These are phyloP conservation scores for Cheilosia variabilis DNA, from an alignment of 2,888 invertebrate species.

Conservation along the genomic window DNA sequence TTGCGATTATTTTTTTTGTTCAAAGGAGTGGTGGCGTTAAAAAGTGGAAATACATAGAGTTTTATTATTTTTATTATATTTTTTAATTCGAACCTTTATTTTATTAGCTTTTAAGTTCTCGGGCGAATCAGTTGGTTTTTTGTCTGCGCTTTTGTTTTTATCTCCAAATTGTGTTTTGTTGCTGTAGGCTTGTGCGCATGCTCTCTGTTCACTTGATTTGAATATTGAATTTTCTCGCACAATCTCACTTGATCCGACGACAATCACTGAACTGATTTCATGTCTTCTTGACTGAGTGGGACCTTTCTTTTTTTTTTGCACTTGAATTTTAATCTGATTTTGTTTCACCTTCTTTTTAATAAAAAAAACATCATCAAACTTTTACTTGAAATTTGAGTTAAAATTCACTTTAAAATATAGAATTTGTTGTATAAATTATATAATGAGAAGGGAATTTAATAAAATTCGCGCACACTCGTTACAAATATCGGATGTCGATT, in stretches of 20 bases:
- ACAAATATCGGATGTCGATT: constrained; percentile 20
- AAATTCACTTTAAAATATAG: background rate
- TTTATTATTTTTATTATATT: no score
- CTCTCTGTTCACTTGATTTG: constrained; percentile 43
- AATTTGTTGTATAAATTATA: background rate
- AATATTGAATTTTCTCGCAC: constrained; percentile 21
- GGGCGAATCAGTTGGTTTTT: constrained; percentile 23
- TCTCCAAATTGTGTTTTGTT: constrained; percentile 23
- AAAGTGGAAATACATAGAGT: background rate
- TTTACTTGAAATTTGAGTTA: constrained; percentile 10
- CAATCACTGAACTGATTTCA: constrained; percentile 35
- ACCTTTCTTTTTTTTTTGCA: background rate
- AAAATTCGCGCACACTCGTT: constrained; percentile 40
- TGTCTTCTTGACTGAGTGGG: constrained; percentile 12
- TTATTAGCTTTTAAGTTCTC: constrained; percentile 14
- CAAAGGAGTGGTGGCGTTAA: constrained; percentile 13
- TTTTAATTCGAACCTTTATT: constrained; percentile 54
- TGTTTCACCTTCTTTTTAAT: constrained; percentile 20
- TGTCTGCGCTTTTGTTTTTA: constrained; percentile 13
- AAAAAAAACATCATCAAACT: constrained; percentile 39
- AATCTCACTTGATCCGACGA: constrained; percentile 46
- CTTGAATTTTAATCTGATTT: constrained; percentile 3
- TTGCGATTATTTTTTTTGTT: background rate
- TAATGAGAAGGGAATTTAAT: background rate
- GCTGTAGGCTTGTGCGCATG: constrained; percentile 29